A percentile compares a stretch with the other conserved stretches of the same genome.
Conservation (phyloP, 2,888 invertebrate species). For the Drosophila gaucha region DNA sequence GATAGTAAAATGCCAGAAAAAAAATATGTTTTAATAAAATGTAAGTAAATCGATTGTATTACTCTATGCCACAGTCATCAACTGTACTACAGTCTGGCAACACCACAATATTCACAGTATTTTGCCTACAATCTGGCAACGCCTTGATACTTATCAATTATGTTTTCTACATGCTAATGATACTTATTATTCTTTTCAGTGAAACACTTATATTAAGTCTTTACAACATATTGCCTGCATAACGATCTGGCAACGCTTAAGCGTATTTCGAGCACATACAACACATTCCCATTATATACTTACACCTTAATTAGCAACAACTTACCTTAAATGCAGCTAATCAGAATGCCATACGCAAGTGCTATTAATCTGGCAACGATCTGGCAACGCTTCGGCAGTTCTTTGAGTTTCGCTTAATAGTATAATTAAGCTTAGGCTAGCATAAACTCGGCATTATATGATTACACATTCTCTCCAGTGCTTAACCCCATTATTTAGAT, state of each 20-base stretch:
- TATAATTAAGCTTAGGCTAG: constrained; percentile 6
- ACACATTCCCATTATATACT: background rate
- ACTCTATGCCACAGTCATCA: too few relatives aligned
- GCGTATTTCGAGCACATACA: background rate
- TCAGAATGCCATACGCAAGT: constrained; percentile 3
- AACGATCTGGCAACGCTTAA: background rate
- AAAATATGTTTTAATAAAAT: too few relatives aligned
- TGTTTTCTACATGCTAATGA: background rate
- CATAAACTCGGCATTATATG: constrained; percentile 9
- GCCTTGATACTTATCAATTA: background rate
- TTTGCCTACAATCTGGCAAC: background rate
- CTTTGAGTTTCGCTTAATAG: background rate
- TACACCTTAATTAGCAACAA: constrained; percentile 3
- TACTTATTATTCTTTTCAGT: background rate
- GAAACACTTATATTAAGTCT: background rate
- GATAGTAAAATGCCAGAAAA: too few relatives aligned
- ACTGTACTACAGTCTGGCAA: constrained; percentile 1
- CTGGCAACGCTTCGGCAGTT: constrained; percentile 7
- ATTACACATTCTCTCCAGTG: constrained; percentile 12
- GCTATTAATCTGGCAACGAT: constrained; percentile 6
- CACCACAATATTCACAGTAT: background rate
- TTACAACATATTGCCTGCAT: too few relatives aligned
- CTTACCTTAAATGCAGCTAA: constrained; percentile 4
- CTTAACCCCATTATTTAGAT: constrained; percentile 16
- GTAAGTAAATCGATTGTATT: too few relatives aligned